Conservation (phyloP, 2,797 vertebrate species). For the Streptopelia turtur region DNA sequence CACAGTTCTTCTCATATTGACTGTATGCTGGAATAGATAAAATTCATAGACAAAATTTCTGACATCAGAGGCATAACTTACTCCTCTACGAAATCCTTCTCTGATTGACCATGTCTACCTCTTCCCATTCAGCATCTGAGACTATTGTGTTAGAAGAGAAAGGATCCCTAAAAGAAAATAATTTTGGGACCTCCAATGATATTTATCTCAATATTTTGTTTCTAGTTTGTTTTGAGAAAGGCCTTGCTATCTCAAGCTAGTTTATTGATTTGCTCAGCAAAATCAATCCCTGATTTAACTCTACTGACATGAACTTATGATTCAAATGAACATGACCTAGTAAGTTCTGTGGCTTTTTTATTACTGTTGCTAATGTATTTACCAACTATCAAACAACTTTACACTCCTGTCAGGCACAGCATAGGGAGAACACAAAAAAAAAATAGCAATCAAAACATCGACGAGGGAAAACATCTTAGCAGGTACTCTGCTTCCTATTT, state of each 20-base stretch:
- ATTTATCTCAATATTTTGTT: background rate
- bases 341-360: background rate
- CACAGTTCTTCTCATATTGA: background rate
- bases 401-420: background rate
- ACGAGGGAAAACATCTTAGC: background rate
- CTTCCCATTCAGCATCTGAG: background rate
- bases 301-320: background rate
- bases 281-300: background rate
- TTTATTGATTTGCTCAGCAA: background rate
- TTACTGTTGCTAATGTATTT: background rate
- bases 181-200: background rate
- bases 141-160: background rate
- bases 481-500: background rate
- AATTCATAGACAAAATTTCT: background rate
- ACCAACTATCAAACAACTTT: background rate
- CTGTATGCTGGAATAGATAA: background rate
- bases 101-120: background rate
- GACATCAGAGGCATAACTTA: background rate
- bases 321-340: background rate
- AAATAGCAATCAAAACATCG: background rate
- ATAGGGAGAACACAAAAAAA: background rate
- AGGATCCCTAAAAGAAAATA: background rate
- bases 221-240: background rate
- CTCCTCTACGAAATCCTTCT: background rate
- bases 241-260: background rate